Base-by-base conservation (phyloP, 1,140 invertebrate genomes). In the Heliconius hermathena region DNA sequence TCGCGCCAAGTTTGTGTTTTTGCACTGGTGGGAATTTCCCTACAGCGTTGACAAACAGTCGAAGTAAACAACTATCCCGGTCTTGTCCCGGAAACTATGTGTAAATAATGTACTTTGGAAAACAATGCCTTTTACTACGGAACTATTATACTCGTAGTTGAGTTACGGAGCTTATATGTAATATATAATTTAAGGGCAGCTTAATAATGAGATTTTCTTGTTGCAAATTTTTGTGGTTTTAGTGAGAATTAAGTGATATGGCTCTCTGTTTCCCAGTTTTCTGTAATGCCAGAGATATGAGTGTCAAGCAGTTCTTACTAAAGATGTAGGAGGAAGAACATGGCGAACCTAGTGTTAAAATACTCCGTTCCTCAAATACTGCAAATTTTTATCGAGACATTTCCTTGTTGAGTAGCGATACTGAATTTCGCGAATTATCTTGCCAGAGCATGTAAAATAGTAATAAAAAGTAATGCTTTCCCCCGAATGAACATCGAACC, bases 71-170 rank as follows among this genome's bases (percentile, higher is more conserved):
- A 41, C 75, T 76, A 76, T 76, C 75, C 75, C 54, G 60, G 74
- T 41, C 74, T 77, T 71, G 75, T 77, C 75, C 75, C 75, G 26
- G 66, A 77, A 77, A 77, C 75, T 77, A 77, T 77, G 75, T 77
- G 75, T 71, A 77, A 77, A 77, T 77, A 77, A 77, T 77, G 75
- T 41, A 46, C 38, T 73, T 73, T 71, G 70, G 70, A 71, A 29
- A 71, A 71, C 70, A 36, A 71, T 71, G 33, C 13, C 70, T 71
- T 36, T 71, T 71, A 71, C 70, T 71, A 71, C 26, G 70, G 54
- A 57, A 57, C 54, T 57, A 22, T 57, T 57, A 57, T 57, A 33
- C 33, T 33, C 33, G 33, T 33, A 22, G 54, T 22, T 57, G 54
- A 57, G 49, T 52, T 52, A 52, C 49, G 18, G 8, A 22, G 54